Percentiles rank a stretch among this genome's conserved stretches.
Evolutionary conservation across 2,797 vertebrate species (phyloP).

Genomic region (Coracias cyanogaster): DNA sequence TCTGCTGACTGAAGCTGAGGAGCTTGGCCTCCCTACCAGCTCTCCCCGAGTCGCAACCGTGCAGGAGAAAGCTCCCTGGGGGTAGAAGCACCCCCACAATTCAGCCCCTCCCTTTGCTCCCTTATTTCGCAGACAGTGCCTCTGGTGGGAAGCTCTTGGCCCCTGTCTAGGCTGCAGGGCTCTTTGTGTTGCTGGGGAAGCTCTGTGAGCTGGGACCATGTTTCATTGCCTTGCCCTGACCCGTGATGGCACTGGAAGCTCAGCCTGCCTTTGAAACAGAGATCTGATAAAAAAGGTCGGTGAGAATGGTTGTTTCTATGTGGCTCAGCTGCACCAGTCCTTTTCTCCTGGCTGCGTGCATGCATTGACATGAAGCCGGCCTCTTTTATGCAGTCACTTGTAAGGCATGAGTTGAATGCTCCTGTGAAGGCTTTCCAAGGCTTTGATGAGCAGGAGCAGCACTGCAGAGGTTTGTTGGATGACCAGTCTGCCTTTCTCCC

Average conservation of each 20-base stretch:
- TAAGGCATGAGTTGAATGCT: background rate
- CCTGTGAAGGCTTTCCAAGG: conserved; percentile 11
- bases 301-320: background rate
- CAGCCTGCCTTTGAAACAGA: background rate
- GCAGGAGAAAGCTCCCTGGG: background rate
- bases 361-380: background rate
- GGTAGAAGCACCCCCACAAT: background rate
- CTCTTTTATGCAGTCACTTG: background rate
- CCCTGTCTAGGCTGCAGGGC: background rate
- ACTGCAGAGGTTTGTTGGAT: background rate
- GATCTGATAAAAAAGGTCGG: background rate
- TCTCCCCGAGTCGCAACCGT: fast-evolving
- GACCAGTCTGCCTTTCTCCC: background rate
- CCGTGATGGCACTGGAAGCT: background rate
- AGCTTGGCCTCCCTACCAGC: background rate
- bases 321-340: background rate
- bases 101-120: background rate
- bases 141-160: background rate
- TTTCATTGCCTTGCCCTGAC: background rate
- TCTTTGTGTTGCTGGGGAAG: background rate
- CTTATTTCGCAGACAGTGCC: background rate
- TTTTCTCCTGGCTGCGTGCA: background rate
- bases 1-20: background rate
- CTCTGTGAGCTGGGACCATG: background rate
- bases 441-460: background rate